Conservation (phyloP, 2,888 invertebrate genomes). For the Itoplectis maculator region DNA sequence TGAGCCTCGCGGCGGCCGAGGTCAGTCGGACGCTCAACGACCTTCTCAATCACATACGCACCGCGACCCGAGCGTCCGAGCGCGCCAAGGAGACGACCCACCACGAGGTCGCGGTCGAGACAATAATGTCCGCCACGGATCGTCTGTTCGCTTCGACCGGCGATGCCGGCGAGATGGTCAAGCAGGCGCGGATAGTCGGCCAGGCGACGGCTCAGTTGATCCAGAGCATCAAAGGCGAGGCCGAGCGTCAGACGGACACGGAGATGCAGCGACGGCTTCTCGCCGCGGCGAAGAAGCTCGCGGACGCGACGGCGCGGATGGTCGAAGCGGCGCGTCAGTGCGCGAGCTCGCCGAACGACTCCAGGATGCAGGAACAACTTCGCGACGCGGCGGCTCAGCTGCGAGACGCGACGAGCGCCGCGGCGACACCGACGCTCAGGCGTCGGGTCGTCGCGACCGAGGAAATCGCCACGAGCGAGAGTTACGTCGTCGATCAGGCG, state of each 20-base stretch:
- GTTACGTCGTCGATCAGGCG: slow-evolving; percentile 94
- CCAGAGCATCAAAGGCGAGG: slow-evolving; percentile 97
- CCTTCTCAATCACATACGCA: slow-evolving; percentile 94
- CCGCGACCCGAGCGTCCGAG: slow-evolving; percentile 88
- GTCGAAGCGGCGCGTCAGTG: slow-evolving; percentile 98
- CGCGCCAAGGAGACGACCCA: slow-evolving; percentile 89
- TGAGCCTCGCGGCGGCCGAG: slow-evolving; percentile 93
- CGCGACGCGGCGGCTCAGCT: slow-evolving; percentile 96
- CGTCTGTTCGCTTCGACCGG: slow-evolving; percentile 93
- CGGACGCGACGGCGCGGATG: slow-evolving; percentile 98
- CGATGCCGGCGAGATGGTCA: slow-evolving; percentile 97
- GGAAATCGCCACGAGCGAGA: slow-evolving; percentile 75
- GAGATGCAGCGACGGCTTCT: slow-evolving; percentile 95
- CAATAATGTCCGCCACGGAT: slow-evolving; percentile 95
- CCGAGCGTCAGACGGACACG: slow-evolving; percentile 94
- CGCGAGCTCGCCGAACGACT: slow-evolving; percentile 93
- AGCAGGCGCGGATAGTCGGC: slow-evolving; percentile 95
- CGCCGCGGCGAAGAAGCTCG: slow-evolving; percentile 97
- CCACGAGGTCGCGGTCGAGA: slow-evolving; percentile 93
- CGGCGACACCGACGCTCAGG: slow-evolving; percentile 92
- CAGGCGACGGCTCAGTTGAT: slow-evolving; percentile 98
- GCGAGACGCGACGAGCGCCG: slow-evolving; percentile 95
- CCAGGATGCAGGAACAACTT: slow-evolving; percentile 93
- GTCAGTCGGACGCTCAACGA: slow-evolving; percentile 96
- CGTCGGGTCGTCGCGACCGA: slow-evolving; percentile 88